These are phyloP conservation scores for Orientallactaga sibirica DNA, from an alignment of 2,797 vertebrate genomes.

Conservation along the genomic window DNA sequence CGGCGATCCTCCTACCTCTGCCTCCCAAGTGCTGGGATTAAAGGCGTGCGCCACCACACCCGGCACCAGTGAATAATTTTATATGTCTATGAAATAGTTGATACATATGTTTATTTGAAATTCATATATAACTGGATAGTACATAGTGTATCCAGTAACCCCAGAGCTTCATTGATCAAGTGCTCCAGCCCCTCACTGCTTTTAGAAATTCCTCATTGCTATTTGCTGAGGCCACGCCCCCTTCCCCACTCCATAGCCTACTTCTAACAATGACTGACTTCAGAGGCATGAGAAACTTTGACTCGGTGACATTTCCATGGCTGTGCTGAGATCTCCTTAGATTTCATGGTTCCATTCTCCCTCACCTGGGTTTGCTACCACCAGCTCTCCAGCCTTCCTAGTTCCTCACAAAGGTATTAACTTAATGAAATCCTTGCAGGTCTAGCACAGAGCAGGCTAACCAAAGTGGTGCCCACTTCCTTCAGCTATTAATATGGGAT, in stretches of 20 bases:
- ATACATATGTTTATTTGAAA: slow-evolving; percentile 18
- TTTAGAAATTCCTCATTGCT: not conserved
- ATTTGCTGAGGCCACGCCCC: not conserved
- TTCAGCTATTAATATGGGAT: not conserved
- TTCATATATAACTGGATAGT: not conserved
- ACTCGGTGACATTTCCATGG: not conserved
- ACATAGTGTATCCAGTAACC: not conserved
- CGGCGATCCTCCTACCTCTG: too few relatives aligned
- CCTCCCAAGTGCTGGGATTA: too few relatives aligned
- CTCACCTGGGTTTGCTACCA: not conserved
- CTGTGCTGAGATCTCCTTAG: not conserved
- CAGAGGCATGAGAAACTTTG: not conserved
- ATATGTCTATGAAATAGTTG: not conserved
- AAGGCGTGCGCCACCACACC: too few relatives aligned
- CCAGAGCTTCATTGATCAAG: not conserved
- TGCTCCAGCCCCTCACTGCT: not conserved
- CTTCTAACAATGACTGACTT: not conserved
- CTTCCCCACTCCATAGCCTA: not conserved
- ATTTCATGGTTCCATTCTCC: not conserved
- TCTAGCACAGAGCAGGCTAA: not conserved
- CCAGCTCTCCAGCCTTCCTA: not conserved
- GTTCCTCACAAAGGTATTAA: not conserved
- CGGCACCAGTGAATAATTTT: slow-evolving; percentile 14
- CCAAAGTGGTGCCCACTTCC: not conserved
- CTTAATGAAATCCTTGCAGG: not conserved